Conservation (phyloP, 2,888 invertebrate species). For the Drosophila tanythrix region DNA sequence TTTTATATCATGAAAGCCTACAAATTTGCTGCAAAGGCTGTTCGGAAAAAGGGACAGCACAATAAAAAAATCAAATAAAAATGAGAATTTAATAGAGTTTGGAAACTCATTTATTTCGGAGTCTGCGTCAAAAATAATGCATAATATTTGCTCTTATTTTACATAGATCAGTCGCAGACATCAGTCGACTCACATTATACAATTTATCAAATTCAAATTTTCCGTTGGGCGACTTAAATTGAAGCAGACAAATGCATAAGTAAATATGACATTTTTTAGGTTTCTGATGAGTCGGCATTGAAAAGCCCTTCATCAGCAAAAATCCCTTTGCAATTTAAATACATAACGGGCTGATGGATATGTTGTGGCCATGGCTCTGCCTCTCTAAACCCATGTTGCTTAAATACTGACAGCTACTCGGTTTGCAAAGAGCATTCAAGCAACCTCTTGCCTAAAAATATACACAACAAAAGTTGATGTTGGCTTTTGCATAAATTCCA, state of each 20-base stretch:
- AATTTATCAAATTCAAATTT: conserved; percentile 13
- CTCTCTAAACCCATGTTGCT: conserved; percentile 45
- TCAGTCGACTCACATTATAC: not conserved
- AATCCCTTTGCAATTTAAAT: conserved; percentile 19
- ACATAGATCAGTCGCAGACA: conserved; percentile 1
- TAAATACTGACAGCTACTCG: conserved; percentile 22
- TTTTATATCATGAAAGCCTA: not conserved
- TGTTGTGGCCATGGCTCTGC: conserved; percentile 36
- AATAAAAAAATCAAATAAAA: not conserved
- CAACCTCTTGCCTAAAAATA: conserved; percentile 21
- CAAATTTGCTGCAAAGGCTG: not conserved
- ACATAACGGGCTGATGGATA: conserved; percentile 19
- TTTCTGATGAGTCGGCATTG: conserved; percentile 7
- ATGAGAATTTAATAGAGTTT: not conserved
- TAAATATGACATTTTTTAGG: conserved; percentile 5
- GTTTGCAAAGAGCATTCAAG: conserved; percentile 16
- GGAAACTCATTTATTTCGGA: not conserved
- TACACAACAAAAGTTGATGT: conserved; percentile 3
- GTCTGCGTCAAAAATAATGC: not conserved
- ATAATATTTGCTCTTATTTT: conserved; percentile 3
- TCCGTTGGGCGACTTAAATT: not conserved
- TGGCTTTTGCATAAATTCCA: conserved; percentile 18
- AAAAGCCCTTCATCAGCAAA: conserved; percentile 20
- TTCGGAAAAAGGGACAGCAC: not conserved
- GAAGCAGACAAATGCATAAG: conserved; percentile 22